Evolutionary conservation across 2,888 invertebrate genomes (phyloP), one percentile per base, ranked within the genome.

Genomic region (Melinaea marsaeus): DNA sequence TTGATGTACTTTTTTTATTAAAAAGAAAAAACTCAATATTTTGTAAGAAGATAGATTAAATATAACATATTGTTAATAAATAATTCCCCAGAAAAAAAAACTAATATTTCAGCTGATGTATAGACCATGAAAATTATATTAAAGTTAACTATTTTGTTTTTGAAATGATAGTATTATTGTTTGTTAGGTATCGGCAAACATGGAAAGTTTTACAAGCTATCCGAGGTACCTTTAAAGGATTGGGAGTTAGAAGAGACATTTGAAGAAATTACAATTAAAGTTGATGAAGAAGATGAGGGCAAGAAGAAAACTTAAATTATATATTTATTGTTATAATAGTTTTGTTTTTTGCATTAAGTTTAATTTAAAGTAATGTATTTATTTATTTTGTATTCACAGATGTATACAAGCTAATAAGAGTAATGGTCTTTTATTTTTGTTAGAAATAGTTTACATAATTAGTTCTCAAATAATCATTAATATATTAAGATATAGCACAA

Each of bases 181-280:
- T 60, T 72, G 71, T 0, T 73, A 92, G 92, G 91, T 61, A 82
- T 94, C 57, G 95, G 95, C 1, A 92, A 91, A 72, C 94, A 94
- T 75, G 95, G 95, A 2, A 94, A 93, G 71, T 93, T 93, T 74
- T 88, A 92, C 75, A 88, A 93, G 73, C 76, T 94, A 51, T 92
- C 88, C 2, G 92, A 93, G 67, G 90, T 91, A 57, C 91, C 92
- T 0, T 85, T 92, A 63, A 92, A 93, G 62, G 93, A 93, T 57
- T 95, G 95, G 95, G 94, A 95, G 74, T 73, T 91, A 0, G 91
- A 92, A 66, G 89, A 92, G 33, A 75, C 79, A 0, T 58, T 74
- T 0, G 79, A 86, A 66, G 83, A 88, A 60, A 73, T 83, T 0
- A 76, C 62, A 0, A 75, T 86, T 1, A 74, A 74, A 59, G 57